phyloP scores from a whole-genome alignment of 1,140 invertebrate species.

The Dendrolimus punctatus region DNA sequence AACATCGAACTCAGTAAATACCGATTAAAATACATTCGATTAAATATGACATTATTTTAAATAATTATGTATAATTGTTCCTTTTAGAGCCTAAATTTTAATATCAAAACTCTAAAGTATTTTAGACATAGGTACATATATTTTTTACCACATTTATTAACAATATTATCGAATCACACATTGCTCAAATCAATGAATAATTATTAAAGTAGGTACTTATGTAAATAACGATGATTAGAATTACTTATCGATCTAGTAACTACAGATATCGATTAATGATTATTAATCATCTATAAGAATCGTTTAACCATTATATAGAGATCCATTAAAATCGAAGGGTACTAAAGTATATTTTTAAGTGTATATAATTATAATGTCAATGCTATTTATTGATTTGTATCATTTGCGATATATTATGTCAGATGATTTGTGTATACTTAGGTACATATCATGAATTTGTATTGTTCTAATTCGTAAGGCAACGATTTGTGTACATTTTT shows the following conservation, averaged over 20 bases:
- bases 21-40: too few relatives aligned
- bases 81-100: too few relatives aligned
- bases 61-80: too few relatives aligned
- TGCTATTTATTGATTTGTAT: slow-evolving; percentile 67
- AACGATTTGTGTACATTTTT: slow-evolving; percentile 16
- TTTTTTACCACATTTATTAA: slow-evolving; percentile 6
- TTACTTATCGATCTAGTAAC: slow-evolving; percentile 52
- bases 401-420: slow-evolving; percentile 41
- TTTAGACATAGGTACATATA: too few relatives aligned
- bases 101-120: too few relatives aligned
- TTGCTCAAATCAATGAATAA: slow-evolving; percentile 15
- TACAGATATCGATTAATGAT: slow-evolving; percentile 50
- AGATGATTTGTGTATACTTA: slow-evolving; percentile 66
- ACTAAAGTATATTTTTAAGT: slow-evolving; percentile 61
- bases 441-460: slow-evolving; percentile 64
- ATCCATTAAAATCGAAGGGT: slow-evolving; percentile 67
- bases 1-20: too few relatives aligned
- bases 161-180: slow-evolving; percentile 14
- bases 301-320: slow-evolving; percentile 49
- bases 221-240: slow-evolving; percentile 57
- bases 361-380: slow-evolving; percentile 53
- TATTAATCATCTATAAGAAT: slow-evolving; percentile 38
- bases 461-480: slow-evolving; percentile 44
- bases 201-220: slow-evolving; percentile 51
- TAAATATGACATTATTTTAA: too few relatives aligned